Evolutionary conservation across 2,797 vertebrate genomes (phyloP).

Genomic region (Megaceryle alcyon): DNA sequence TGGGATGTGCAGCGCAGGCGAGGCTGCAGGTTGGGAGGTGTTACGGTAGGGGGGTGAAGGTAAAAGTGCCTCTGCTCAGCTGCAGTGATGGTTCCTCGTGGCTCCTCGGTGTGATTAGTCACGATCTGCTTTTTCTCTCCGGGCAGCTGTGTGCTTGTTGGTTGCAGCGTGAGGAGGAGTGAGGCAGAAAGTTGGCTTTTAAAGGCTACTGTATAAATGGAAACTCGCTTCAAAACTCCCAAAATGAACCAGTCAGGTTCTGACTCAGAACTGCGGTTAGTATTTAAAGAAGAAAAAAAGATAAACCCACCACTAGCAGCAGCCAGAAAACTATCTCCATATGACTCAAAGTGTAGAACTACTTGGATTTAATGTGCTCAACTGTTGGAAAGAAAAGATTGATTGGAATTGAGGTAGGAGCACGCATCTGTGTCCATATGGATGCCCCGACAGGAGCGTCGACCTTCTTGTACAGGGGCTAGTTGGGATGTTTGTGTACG

Average conservation of each 20-base stretch:
- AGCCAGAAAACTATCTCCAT: conserved; percentile 65
- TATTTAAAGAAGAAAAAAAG: conserved; percentile 24
- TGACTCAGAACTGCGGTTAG: conserved; percentile 80
- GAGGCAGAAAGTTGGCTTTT: conserved; percentile 53
- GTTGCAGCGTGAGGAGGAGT: conserved; percentile 51
- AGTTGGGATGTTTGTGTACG: accelerated
- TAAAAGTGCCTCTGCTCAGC: neutral
- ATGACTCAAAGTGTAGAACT: conserved; percentile 76
- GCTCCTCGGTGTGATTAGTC: conserved; percentile 19
- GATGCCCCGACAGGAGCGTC: neutral
- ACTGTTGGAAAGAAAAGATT: conserved; percentile 37
- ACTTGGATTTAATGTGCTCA: conserved; percentile 59
- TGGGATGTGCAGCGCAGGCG: neutral
- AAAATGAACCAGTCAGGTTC: conserved; percentile 46
- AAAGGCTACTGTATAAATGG: conserved; percentile 66
- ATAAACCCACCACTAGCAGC: conserved; percentile 15
- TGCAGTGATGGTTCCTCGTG: neutral
- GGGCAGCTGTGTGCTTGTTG: conserved; percentile 15
- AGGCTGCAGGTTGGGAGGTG: neutral
- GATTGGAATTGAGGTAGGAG: conserved; percentile 19
- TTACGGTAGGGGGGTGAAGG: neutral
- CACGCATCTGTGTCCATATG: neutral
- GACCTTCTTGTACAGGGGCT: neutral
- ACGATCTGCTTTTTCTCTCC: neutral
- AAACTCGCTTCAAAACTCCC: conserved; percentile 65